Evolutionary conservation across 2,888 invertebrate genomes (phyloP).

Genomic region (Eupithecia exiguata): DNA sequence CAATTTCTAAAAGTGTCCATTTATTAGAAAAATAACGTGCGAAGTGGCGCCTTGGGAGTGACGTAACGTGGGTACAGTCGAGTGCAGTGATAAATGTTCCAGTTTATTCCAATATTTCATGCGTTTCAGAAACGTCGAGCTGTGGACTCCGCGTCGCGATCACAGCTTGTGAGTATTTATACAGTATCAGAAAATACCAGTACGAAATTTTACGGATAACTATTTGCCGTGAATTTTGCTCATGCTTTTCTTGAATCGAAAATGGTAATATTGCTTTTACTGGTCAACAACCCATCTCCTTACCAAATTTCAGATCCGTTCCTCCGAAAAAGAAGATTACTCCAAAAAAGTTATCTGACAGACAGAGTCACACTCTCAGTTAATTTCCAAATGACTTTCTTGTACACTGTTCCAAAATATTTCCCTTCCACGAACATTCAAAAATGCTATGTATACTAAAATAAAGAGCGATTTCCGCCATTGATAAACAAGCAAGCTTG

Average conservation of each 20-base stretch:
- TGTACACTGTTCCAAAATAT: background rate
- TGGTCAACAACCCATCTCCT: background rate
- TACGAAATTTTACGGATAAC: background rate
- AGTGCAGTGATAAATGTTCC: slow-evolving; percentile 8
- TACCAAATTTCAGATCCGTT: background rate
- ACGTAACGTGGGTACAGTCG: slow-evolving; percentile 7
- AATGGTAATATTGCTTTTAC: no score
- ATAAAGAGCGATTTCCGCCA: slow-evolving; percentile 29
- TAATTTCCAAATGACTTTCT: background rate
- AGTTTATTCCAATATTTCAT: slow-evolving; percentile 11
- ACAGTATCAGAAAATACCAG: background rate
- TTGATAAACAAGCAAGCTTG: slow-evolving; percentile 29
- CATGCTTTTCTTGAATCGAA: no score
- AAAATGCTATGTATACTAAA: slow-evolving; percentile 14
- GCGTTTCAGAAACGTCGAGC: background rate
- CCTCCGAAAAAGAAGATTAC: background rate
- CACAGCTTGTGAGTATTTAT: background rate
- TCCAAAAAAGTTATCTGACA: background rate
- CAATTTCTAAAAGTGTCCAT: background rate
- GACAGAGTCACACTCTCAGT: no score
- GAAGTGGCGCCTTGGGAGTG: slow-evolving; percentile 5
- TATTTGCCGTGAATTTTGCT: no score
- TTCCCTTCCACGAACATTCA: background rate
- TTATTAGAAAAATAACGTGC: background rate
- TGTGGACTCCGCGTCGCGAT: background rate